phyloP scores from a whole-genome alignment of 2,797 vertebrate species.

The Pelobates cultripes region DNA sequence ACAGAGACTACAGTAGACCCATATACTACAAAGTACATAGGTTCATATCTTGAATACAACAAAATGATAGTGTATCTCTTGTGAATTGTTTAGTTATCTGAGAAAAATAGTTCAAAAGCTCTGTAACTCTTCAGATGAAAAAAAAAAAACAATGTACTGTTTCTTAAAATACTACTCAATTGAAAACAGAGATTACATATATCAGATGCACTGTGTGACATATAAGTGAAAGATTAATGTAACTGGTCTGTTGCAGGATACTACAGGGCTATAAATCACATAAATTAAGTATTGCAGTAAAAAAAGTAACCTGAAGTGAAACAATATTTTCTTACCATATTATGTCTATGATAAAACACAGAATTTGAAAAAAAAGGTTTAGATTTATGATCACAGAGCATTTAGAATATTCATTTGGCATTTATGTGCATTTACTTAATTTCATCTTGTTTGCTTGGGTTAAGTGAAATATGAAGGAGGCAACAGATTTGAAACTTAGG shows the following conservation, averaged over 20 bases:
- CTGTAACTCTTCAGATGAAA: conserved; percentile 75
- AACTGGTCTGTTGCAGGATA: conserved; percentile 68
- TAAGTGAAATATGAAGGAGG: conserved; percentile 49
- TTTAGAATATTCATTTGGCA: background rate
- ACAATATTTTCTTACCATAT: background rate
- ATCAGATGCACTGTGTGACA: conserved; percentile 75
- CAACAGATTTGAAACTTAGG: conserved; percentile 65
- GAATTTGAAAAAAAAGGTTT: background rate
- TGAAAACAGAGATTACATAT: conserved; percentile 81
- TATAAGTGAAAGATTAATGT: conserved; percentile 76
- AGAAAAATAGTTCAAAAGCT: conserved; percentile 87
- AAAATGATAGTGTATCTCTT: conserved; percentile 84
- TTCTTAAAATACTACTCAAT: conserved; percentile 83
- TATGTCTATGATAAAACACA: background rate
- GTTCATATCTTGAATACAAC: conserved; percentile 69
- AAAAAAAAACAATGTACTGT: conserved; percentile 68
- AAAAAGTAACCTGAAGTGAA: conserved; percentile 5
- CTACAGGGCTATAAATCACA: conserved; percentile 69
- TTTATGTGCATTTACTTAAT: background rate
- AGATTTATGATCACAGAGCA: background rate
- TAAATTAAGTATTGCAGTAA: conserved; percentile 68
- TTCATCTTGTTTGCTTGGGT: background rate
- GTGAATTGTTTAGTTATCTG: conserved; percentile 83
- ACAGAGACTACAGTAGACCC: conserved; percentile 67
- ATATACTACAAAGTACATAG: conserved; percentile 64